Conservation (phyloP, 2,888 invertebrate species). For the Sepioteuthis lessoniana region DNA sequence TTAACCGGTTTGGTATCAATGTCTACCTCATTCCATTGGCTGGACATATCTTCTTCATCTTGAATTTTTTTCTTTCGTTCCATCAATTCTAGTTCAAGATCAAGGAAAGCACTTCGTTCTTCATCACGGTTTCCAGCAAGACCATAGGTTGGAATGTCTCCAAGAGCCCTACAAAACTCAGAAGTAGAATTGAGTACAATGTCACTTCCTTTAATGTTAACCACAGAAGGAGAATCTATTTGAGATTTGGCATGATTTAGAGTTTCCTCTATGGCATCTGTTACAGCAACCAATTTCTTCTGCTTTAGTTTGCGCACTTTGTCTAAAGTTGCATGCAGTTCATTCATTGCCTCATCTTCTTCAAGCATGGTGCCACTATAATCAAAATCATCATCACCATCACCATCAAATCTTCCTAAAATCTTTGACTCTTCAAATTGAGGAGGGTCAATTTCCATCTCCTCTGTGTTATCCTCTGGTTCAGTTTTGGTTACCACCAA, state of each 20-base stretch:
- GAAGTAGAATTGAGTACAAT: slow-evolving; percentile 94
- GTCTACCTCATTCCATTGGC: slow-evolving; percentile 90
- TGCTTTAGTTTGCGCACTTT: slow-evolving; percentile 84
- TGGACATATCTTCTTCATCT: slow-evolving; percentile 79
- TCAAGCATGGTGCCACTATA: slow-evolving; percentile 80
- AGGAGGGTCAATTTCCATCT: slow-evolving; percentile 40
- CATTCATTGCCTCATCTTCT: slow-evolving; percentile 82
- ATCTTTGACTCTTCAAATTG: slow-evolving; percentile 38
- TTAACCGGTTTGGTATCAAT: slow-evolving; percentile 76
- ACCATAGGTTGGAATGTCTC: slow-evolving; percentile 95
- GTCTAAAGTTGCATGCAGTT: slow-evolving; percentile 81
- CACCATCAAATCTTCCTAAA: slow-evolving; percentile 77
- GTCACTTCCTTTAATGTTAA: slow-evolving; percentile 44
- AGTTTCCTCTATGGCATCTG: slow-evolving; percentile 38
- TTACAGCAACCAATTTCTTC: slow-evolving; percentile 71
- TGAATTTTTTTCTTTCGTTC: slow-evolving; percentile 76
- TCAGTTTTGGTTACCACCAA: background rate
- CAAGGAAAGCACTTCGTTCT: slow-evolving; percentile 81
- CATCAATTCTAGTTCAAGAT: slow-evolving; percentile 77
- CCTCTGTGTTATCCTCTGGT: background rate
- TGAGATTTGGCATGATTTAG: background rate
- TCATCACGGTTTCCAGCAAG: slow-evolving; percentile 91
- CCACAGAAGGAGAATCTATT: background rate
- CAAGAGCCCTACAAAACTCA: slow-evolving; percentile 95
- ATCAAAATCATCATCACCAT: slow-evolving; percentile 73